Evolutionary conservation across 2,113 vertebrate species (phyloP).

Genomic region (Sinocyclocheilus grahami): DNA sequence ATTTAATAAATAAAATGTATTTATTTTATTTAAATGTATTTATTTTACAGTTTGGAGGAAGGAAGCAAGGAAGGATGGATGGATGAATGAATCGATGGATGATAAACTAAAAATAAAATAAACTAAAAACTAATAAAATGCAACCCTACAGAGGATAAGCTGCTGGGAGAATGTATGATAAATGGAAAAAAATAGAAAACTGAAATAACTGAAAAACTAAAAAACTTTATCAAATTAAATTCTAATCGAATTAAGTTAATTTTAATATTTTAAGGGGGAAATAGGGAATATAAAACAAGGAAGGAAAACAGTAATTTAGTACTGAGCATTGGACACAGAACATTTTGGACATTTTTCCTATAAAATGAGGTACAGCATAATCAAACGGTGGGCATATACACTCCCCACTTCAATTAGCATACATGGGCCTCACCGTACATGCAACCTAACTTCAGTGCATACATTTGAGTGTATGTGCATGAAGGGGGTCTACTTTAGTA

Average conservation of each 20-base stretch:
- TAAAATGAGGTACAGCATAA: not conserved
- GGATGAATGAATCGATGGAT: not conserved
- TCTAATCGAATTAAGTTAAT: too few species aligned
- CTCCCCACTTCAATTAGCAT: not conserved
- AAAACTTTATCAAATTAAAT: too few species aligned
- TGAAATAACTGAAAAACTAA: not conserved
- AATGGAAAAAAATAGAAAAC: not conserved
- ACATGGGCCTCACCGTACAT: constrained; percentile 9
- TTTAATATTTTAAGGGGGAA: not conserved
- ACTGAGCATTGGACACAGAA: not conserved
- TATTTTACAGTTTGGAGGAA: not conserved
- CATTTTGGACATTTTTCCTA: not conserved
- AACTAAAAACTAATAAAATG: too few species aligned
- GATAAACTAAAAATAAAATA: too few species aligned
- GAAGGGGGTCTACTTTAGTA: constrained; percentile 60
- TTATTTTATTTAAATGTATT: too few species aligned
- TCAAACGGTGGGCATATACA: not conserved
- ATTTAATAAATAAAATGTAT: too few species aligned
- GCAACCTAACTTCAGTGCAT: not conserved
- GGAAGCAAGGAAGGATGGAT: not conserved
- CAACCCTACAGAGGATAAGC: not conserved
- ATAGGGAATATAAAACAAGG: not conserved
- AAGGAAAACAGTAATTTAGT: too few species aligned
- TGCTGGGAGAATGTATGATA: not conserved
- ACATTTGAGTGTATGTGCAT: constrained; percentile 50